Evolutionary conservation across 2,888 invertebrate genomes (phyloP), one percentile per base, ranked within the genome.

Genomic region (Drosophila lutescens): DNA sequence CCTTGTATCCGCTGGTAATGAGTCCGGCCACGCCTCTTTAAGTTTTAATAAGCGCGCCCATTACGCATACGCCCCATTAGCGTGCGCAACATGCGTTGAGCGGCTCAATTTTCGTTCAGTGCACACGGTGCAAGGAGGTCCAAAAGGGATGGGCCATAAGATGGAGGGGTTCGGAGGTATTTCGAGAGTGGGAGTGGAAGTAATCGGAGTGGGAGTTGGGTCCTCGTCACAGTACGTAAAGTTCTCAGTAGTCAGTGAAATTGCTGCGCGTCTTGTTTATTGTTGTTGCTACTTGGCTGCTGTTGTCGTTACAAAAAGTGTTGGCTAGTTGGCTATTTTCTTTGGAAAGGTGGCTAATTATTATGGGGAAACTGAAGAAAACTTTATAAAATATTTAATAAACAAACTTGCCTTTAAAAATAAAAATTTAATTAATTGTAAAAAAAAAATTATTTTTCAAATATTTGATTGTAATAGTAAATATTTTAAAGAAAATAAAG

Each of bases 161-260:
- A n/a, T 34, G 20, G 17, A 10, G 15, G n/a, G 2, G 20, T 20
- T 20, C 20, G 20, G 3, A 20, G 20, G 51, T 15, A 47, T 13
- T 13, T 20, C 12, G 51, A n/a, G n/a, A 20, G 30, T 7, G 12
- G 38, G n/a, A 44, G 40, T 34, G 26, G 59, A 17, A 34, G 36
- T n/a, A 10, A n/a, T 9, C 17, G 38, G 38, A 36, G 41, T 51
- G 51, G 32, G 34, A 44, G 38, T 44, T 10, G 54, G 12, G 56
- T 61, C 23, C 53, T 51, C 79, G 85, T 81, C 88, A 85, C 87
- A 83, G 87, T 87, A 86, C 85, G 87, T 87, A 84, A 84, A 84
- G 74, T 87, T 84, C 86, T 87, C 88, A 87, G 87, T 79, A 88
- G 86, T 86, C 86, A 78, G 83, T 88, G 85, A 88, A 85, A 85